These are phyloP conservation scores for Zootermopsis nevadensis DNA, from an alignment of 2,888 invertebrate species.

Conservation along the genomic window DNA sequence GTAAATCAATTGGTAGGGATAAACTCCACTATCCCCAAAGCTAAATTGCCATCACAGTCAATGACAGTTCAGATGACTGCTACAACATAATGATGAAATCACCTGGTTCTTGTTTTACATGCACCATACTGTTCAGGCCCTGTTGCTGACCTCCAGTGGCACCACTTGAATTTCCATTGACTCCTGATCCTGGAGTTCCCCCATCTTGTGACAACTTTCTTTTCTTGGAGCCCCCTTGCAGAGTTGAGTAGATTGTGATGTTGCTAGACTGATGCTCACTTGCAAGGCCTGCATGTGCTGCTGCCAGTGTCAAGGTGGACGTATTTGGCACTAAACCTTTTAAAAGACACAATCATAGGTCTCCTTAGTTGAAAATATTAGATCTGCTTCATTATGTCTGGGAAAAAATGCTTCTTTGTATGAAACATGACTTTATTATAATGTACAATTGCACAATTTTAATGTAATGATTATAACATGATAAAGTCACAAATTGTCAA, in stretches of 20 bases:
- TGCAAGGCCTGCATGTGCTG: conserved; percentile 57
- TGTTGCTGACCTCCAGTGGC: conserved; percentile 35
- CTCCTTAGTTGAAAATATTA: neutral
- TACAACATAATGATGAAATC: neutral
- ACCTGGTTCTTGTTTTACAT: conserved; percentile 55
- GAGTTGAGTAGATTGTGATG: conserved; percentile 58
- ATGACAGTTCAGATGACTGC: too few species aligned
- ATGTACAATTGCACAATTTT: too few species aligned
- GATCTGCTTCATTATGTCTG: neutral
- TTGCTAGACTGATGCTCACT: conserved; percentile 59
- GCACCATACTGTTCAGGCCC: conserved; percentile 43
- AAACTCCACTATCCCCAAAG: too few species aligned
- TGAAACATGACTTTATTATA: too few species aligned
- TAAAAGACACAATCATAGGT: neutral
- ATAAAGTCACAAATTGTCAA: too few species aligned
- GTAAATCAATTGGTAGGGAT: too few species aligned
- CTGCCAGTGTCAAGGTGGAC: conserved; percentile 43
- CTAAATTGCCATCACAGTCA: too few species aligned
- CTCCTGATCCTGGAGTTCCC: conserved; percentile 32
- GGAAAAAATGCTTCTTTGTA: too few species aligned
- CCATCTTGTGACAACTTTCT: conserved; percentile 75
- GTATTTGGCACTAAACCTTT: conserved; percentile 50
- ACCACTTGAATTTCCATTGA: conserved; percentile 22
- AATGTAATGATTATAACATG: too few species aligned
- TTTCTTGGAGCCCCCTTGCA: conserved; percentile 71